Evolutionary conservation across 30 jellyfish, hydroid and myxozoan genomes (phyloP).

Genomic region (Hydractinia echinata): DNA sequence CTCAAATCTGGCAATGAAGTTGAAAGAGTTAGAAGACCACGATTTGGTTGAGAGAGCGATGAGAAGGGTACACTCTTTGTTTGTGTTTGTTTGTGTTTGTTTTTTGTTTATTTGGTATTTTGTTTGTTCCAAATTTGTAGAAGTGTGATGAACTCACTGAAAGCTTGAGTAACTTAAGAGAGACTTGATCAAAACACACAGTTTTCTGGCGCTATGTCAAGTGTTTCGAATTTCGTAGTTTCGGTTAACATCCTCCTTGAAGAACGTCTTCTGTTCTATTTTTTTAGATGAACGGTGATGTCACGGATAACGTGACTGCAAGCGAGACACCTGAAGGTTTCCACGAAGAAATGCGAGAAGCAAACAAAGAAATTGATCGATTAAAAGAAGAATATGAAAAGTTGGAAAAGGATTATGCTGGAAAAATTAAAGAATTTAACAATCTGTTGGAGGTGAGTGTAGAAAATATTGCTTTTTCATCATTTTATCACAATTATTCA

Average conservation of each 20-base stretch:
- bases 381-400: background rate
- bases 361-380: background rate
- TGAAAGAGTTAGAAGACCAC: background rate
- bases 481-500: no score
- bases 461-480: no score
- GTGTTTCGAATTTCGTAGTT: no score
- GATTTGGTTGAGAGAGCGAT: background rate
- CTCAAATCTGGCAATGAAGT: background rate
- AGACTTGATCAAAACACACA: no score
- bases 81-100: background rate
- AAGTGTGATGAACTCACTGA: background rate
- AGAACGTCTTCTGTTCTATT: no score
- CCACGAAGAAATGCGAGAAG: background rate
- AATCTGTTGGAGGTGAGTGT: background rate
- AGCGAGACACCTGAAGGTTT: no score
- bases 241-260: no score
- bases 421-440: conserved; percentile 12
- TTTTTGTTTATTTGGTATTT: background rate
- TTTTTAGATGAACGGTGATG: no score
- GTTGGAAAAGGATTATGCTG: conserved; percentile 2
- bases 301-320: no score
- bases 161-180: no score
- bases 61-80: background rate
- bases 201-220: no score
- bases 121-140: background rate